These are phyloP conservation scores for Hippocampus comes DNA, from an alignment of 2,113 vertebrate genomes.

Conservation along the genomic window DNA sequence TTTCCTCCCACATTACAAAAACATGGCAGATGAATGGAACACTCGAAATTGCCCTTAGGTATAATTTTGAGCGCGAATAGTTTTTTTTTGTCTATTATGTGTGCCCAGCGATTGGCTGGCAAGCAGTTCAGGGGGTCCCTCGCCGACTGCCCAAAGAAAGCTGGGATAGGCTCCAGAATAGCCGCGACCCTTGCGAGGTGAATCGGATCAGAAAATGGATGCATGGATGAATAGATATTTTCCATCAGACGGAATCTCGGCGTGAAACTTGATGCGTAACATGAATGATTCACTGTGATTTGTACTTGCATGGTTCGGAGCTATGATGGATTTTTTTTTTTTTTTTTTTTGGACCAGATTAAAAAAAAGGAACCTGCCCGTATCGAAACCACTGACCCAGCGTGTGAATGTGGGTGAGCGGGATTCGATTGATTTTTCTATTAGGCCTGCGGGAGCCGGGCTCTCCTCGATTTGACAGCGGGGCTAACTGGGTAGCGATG, in stretches of 20 bases:
- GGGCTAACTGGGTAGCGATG: slow-evolving; percentile 20
- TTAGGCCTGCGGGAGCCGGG: slow-evolving; percentile 21
- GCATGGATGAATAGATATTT: no score
- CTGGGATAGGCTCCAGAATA: no score
- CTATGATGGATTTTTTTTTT: not conserved
- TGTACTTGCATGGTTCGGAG: not conserved
- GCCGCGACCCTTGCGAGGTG: no score
- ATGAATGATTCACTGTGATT: not conserved
- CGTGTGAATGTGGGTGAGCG: not conserved
- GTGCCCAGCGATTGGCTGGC: no score
- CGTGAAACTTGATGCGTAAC: not conserved
- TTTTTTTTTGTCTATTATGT: no score
- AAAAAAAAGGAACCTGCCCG: not conserved
- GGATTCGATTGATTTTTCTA: slow-evolving; percentile 22
- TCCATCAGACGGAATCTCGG: not conserved
- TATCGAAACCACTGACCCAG: slow-evolving; percentile 5
- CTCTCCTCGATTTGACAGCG: slow-evolving; percentile 14
- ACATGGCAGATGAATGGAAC: no score
- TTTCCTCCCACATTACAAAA: no score
- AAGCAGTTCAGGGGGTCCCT: no score
- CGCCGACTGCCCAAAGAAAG: no score
- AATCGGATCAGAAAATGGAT: no score
- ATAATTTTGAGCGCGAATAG: no score
- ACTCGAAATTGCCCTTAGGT: no score
- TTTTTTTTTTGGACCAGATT: not conserved